These are phyloP conservation scores for Maconellicoccus hirsutus DNA, from an alignment of 1,140 invertebrate species.

Conservation along the genomic window DNA sequence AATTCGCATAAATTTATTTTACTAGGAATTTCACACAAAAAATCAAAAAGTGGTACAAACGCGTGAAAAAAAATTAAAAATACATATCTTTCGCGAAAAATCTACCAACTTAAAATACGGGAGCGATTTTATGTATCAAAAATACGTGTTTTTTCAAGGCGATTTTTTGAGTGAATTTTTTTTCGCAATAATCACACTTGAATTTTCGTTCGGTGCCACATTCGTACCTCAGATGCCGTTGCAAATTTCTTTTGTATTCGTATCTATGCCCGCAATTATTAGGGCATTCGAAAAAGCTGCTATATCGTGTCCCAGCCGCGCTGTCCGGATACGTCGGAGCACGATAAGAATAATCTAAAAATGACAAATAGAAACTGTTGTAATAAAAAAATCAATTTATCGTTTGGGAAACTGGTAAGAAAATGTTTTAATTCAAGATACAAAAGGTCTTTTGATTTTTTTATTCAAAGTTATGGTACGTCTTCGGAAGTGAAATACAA, in stretches of 20 bases:
- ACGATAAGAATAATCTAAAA: background rate
- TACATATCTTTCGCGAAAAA: no score
- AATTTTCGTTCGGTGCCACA: constrained; percentile 28
- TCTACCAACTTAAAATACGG: background rate
- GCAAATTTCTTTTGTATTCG: constrained; percentile 27
- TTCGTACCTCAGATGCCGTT: constrained; percentile 28
- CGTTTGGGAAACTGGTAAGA: no score
- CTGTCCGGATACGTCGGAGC: no score
- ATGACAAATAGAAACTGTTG: background rate
- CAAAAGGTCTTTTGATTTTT: no score
- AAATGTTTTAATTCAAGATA: no score
- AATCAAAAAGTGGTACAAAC: no score
- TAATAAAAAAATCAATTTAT: background rate
- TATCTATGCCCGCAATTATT: constrained; percentile 30
- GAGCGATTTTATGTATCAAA: background rate
- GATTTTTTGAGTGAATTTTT: constrained; percentile 28
- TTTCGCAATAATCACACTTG: constrained; percentile 30
- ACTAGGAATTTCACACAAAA: no score
- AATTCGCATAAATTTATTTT: no score
- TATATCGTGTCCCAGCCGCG: background rate
- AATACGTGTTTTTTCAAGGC: constrained; percentile 6
- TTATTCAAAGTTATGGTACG: no score
- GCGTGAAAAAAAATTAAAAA: no score
- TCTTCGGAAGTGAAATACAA: no score
- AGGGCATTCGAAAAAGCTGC: constrained; percentile 12